Evolutionary conservation across 2,888 invertebrate species (phyloP), one percentile per base, ranked within the genome.

Genomic region (Augiades crinisus): DNA sequence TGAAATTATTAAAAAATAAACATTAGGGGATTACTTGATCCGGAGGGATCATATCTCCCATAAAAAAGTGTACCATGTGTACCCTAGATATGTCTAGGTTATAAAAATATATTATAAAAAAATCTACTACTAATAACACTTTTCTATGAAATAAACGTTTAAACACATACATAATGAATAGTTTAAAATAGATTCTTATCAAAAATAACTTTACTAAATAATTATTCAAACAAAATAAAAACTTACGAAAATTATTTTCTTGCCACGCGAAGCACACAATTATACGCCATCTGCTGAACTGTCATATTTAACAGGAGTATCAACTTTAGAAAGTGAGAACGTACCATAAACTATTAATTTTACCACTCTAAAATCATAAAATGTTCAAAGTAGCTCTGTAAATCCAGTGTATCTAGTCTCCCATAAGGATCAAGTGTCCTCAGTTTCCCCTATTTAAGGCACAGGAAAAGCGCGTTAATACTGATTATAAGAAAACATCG

Each of bases 51-150:
- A n/a, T n/a, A n/a, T n/a, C n/a, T n/a, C n/a, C n/a, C n/a, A n/a
- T n/a, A n/a, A n/a, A n/a, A n/a, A 52, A 54, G 49, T 53, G 52
- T 55, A 51, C 47, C 50, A 53, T 12, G 47, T 53, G 50, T 54
- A 52, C 56, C 54, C 45, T 50, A 21, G 12, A 33, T 10, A 49
- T 13, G 3, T 57, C 22, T 22, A 54, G 56, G 52, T 54, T 54
- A 54, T 37, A 56, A 56, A 53, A 36, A 53, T n/a, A 53, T 47
- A 49, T 49, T 45, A 7, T 47, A 33, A 45, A 41, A 53, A 49
- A 31, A 24, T 43, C 43, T 37, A n/a, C n/a, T n/a, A n/a, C n/a
- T n/a, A n/a, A n/a, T n/a, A n/a, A n/a, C n/a, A n/a, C n/a, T 43
- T 52, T 52, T 51, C 55, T 47, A 47, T 41, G 34, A 22, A 17